Conservation (phyloP, 2,797 vertebrate genomes). For the Fringilla coelebs region DNA sequence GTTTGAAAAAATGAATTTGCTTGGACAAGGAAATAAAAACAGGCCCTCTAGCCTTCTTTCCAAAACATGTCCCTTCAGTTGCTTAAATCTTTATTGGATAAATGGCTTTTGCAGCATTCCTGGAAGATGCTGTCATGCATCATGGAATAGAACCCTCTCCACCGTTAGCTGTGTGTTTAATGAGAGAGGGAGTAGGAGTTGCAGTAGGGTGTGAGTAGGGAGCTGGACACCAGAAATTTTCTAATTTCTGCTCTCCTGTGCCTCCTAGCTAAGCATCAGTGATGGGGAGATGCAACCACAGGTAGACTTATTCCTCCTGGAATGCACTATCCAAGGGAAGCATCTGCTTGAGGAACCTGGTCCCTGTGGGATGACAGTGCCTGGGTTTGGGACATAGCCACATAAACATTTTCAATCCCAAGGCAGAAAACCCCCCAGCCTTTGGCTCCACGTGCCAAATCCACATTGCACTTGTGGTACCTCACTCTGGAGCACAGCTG, state of each 20-base stretch:
- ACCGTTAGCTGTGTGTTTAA: neutral
- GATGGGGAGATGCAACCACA: neutral
- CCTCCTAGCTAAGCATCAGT: neutral
- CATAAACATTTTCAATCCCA: neutral
- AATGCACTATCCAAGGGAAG: neutral
- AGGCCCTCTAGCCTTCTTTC: neutral
- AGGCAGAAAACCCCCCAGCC: neutral
- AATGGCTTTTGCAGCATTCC: neutral
- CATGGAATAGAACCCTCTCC: neutral
- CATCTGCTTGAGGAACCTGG: accelerated
- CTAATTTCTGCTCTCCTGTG: neutral
- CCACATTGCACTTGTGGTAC: neutral
- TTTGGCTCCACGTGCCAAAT: neutral
- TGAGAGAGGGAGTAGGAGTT: neutral
- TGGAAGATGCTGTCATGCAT: neutral
- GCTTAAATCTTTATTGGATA: neutral
- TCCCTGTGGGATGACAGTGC: neutral
- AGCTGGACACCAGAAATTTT: neutral
- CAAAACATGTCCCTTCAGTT: neutral
- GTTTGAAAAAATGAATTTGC: neutral
- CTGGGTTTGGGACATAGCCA: neutral
- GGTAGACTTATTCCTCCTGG: neutral
- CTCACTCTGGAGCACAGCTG: neutral
- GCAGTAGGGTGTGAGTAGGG: neutral
- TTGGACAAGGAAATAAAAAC: neutral